Evolutionary conservation across 2,888 invertebrate species (phyloP).

Genomic region (Chymomyza procnemis): DNA sequence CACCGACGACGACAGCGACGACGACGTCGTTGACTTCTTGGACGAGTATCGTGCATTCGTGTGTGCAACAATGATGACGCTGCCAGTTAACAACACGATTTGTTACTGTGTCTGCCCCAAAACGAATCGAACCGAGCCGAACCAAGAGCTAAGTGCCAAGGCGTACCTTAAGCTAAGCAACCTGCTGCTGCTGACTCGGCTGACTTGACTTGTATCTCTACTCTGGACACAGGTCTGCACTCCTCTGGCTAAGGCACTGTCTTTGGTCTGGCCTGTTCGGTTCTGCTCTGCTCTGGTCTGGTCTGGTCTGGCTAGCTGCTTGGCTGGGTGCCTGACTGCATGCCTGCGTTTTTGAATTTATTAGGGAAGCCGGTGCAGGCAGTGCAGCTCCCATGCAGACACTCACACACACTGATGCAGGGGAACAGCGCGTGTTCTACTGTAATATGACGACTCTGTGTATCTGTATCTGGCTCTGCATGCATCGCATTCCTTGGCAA

Average conservation of each 20-base stretch:
- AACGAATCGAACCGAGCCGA: not conserved
- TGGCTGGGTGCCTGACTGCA: not conserved
- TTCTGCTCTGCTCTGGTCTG: not conserved
- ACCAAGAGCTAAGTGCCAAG: constrained; percentile 10
- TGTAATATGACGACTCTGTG: not conserved
- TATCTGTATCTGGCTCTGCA: constrained; percentile 15
- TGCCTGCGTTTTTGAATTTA: constrained; percentile 61
- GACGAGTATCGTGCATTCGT: constrained; percentile 4
- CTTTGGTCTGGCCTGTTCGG: not conserved
- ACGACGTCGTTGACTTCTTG: not conserved
- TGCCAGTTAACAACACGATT: constrained; percentile 70
- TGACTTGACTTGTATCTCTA: not conserved
- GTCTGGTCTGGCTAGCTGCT: constrained; percentile 2
- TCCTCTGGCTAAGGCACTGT: not conserved
- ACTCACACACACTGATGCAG: constrained; percentile 2
- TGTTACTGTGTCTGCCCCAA: constrained; percentile 54
- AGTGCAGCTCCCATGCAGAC: constrained; percentile 45
- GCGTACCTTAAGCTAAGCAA: constrained; percentile 63
- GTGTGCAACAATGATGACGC: constrained; percentile 56
- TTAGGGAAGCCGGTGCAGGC: constrained; percentile 46
- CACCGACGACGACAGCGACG: not conserved
- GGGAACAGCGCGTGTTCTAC: not conserved
- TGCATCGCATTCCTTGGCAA: constrained; percentile 61
- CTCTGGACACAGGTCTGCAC: not conserved
- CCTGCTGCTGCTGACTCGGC: constrained; percentile 42